A percentile compares a stretch with the other conserved stretches of the same genome.
Conservation (phyloP, 2,797 vertebrate genomes). For the Diplodus sargus region DNA sequence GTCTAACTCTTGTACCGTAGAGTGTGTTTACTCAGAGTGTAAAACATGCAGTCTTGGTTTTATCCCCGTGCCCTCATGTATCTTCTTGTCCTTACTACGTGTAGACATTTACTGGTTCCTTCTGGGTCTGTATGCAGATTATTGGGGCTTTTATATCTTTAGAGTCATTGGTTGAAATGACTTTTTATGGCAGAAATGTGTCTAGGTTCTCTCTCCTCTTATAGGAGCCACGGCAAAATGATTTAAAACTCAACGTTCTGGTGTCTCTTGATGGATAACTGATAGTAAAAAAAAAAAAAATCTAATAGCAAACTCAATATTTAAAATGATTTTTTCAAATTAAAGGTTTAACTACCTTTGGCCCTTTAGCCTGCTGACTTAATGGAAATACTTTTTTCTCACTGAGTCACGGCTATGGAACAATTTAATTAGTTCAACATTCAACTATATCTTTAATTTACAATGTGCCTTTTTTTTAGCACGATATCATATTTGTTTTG, state of each 20-base stretch:
- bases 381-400: background rate
- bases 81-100: slow-evolving; percentile 37
- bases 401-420: background rate
- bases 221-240: background rate
- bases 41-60: slow-evolving; percentile 41
- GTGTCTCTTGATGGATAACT: background rate
- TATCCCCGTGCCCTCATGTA: slow-evolving; percentile 28
- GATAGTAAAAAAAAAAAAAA: background rate
- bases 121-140: slow-evolving; percentile 51
- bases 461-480: background rate
- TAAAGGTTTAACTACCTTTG: background rate
- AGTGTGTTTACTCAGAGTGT: slow-evolving; percentile 48
- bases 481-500: background rate
- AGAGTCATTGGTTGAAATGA: slow-evolving; percentile 45
- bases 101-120: slow-evolving; percentile 51
- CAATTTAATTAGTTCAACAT: background rate
- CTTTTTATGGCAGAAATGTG: slow-evolving; percentile 52
- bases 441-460: background rate
- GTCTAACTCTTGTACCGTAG: slow-evolving; percentile 18
- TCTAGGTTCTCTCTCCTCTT: slow-evolving; percentile 11
- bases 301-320: background rate
- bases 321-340: background rate
- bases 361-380: background rate
- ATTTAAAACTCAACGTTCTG: background rate
- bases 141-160: slow-evolving; percentile 47